A percentile compares a stretch with the other conserved stretches of the same genome.
phyloP scores from a whole-genome alignment of 2,797 vertebrate species.

The Orientallactaga sibirica region DNA sequence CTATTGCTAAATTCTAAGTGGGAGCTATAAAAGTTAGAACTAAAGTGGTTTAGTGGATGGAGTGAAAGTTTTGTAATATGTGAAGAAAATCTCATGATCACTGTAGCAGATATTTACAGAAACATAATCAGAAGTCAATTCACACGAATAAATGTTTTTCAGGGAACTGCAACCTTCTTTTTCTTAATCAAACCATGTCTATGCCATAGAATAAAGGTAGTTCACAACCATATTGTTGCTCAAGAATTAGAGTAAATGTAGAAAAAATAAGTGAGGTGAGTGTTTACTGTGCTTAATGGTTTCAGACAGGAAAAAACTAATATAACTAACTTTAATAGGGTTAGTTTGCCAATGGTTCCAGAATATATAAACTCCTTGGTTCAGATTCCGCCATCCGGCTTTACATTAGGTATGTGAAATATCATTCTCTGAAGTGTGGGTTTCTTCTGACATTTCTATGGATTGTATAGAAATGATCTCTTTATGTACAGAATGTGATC shows the following conservation, averaged over 20 bases:
- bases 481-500: conserved; percentile 9
- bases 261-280: neutral
- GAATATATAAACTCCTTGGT: neutral
- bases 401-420: neutral
- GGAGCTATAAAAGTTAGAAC: neutral
- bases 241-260: conserved; percentile 1
- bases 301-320: neutral
- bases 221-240: conserved; percentile 11
- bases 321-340: neutral
- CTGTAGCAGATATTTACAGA: neutral
- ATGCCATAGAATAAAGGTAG: neutral
- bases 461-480: neutral
- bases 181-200: conserved; percentile 1
- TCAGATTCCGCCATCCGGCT: neutral
- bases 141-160: neutral
- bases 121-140: neutral
- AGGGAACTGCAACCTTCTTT: neutral
- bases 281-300: neutral
- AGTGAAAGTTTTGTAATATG: neutral
- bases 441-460: conserved; percentile 10
- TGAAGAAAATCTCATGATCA: neutral
- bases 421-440: neutral
- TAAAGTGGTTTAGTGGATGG: neutral
- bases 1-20: neutral
- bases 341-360: neutral